phyloP scores from a whole-genome alignment of 2,113 vertebrate species.

The Strix uralensis region DNA sequence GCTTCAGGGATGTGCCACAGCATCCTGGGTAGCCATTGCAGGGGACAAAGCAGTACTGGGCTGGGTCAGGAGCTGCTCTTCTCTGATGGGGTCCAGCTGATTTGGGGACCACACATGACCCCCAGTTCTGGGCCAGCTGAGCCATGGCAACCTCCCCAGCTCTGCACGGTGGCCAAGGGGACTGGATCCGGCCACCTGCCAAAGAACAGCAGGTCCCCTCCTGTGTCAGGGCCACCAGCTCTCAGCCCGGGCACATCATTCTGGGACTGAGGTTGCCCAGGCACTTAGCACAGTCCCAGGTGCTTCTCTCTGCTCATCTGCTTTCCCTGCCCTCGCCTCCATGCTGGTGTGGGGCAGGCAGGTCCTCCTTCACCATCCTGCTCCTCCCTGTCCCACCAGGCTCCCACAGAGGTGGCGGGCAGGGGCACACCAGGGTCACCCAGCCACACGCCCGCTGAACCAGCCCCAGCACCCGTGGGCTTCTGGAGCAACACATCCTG shows the following conservation, averaged over 20 bases:
- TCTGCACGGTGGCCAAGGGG: neutral
- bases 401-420: fast-evolving
- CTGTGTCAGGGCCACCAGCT: neutral
- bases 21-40: neutral
- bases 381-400: neutral
- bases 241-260: neutral
- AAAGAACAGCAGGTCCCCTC: neutral
- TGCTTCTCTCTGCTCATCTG: neutral
- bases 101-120: neutral
- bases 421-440: neutral
- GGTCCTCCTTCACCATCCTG: neutral
- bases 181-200: fast-evolving
- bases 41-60: neutral
- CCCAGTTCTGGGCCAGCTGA: neutral
- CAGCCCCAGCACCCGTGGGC: fast-evolving
- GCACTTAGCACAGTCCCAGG: too few species aligned
- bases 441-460: neutral
- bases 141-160: neutral
- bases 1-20: neutral
- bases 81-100: neutral
- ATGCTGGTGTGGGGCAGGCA: fast-evolving
- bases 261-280: neutral
- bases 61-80: neutral
- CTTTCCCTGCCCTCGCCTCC: neutral
- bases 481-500: neutral